Base-by-base conservation (phyloP, 2,113 vertebrate species). In the Antechinus stuartii region DNA sequence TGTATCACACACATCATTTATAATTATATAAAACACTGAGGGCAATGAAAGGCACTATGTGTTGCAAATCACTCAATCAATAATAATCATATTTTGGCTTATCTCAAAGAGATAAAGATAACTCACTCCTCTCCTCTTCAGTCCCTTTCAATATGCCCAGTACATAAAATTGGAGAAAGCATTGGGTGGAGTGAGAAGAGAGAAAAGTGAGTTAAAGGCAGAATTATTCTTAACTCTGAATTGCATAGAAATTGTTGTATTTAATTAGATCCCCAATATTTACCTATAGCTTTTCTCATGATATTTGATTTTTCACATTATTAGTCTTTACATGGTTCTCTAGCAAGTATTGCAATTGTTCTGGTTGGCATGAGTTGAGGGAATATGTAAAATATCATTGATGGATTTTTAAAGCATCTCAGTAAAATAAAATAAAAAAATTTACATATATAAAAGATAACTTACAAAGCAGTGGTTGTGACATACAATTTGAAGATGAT, bases 41-140 rank as follows among this genome's bases (percentile, higher is more conserved):
- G 35, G 54, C 96, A 97, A 97, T 96, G 93, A 97, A 97, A 95
- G 91, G 6, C 5, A 0, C 89, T 91, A 19, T 95, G 91, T 92
- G 92, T 93, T 95, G 49, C 97, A 95, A 97, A 95, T 95, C 96
- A 97, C 91, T 96, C 95, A 96, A 97, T 98, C 94, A 47, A 97
- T 98, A 96, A 30, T 97, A 97, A 96, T 97, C 96, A 96, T 91
- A 97, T 94, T 97, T 91, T 93, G 93, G 96, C 90, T 95, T 94
- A 93, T 97, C 94, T 93, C 93, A 96, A 57, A 96, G 92, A 94
- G 96, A 96, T 97, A 97, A 97, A 97, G 95, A 96, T 90, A 92
- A 96, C 93, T 84, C 53, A 89, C 23, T 95, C 54, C 54, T 94
- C 26, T 96, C 76, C 54, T 94, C 92, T 90, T 49, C 96, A 97